Conservation (phyloP, 2,888 invertebrate genomes). For the Eilema sororculum region DNA sequence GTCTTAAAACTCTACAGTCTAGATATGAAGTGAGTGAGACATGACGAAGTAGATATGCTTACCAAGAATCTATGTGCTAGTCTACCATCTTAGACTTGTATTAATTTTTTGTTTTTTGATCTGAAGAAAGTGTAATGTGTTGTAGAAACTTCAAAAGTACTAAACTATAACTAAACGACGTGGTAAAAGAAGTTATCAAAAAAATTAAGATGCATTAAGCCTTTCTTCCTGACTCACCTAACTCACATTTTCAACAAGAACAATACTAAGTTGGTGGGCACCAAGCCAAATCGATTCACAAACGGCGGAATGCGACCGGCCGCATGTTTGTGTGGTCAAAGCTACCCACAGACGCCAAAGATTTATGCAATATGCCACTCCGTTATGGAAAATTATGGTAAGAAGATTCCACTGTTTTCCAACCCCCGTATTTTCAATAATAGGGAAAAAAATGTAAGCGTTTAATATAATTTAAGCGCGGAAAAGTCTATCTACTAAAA, state of each 20-base stretch:
- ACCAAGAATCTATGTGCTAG: too few relatives aligned
- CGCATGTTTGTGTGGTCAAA: neutral
- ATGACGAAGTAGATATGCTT: too few relatives aligned
- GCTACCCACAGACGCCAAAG: neutral
- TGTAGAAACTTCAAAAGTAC: too few relatives aligned
- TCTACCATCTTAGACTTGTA: too few relatives aligned
- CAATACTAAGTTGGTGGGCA: conserved; percentile 11
- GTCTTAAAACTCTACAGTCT: too few relatives aligned
- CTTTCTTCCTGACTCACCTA: neutral
- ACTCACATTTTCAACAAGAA: conserved; percentile 3
- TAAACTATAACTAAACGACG: too few relatives aligned
- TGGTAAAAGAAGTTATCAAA: neutral
- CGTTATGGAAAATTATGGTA: conserved; percentile 9
- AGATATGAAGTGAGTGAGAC: too few relatives aligned
- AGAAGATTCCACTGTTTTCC: neutral
- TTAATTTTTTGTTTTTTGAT: too few relatives aligned
- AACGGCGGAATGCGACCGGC: neutral
- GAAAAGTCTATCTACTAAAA: neutral
- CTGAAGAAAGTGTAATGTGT: too few relatives aligned
- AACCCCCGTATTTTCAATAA: neutral
- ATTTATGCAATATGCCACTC: conserved; percentile 3
- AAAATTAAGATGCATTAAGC: neutral
- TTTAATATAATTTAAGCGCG: too few relatives aligned
- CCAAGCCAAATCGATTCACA: conserved; percentile 7
- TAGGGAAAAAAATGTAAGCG: neutral